Evolutionary conservation across 2,888 invertebrate genomes (phyloP).

Genomic region (Cylloceria caligata): DNA sequence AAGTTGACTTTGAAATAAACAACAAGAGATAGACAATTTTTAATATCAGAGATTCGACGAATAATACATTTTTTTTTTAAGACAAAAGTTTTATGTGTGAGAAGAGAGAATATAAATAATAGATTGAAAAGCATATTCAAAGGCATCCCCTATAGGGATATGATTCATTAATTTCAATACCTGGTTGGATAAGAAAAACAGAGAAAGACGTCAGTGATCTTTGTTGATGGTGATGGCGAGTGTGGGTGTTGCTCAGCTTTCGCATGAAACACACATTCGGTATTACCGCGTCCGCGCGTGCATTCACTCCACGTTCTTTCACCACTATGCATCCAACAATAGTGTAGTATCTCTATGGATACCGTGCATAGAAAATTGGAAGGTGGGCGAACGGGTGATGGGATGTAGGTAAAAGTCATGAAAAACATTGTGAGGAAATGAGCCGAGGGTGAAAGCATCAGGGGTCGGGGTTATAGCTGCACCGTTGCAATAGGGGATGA

Average conservation of each 20-base stretch:
- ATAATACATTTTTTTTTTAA: too few species aligned
- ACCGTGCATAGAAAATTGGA: conserved; percentile 33
- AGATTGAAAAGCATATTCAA: background rate
- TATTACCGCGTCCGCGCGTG: conserved; percentile 41
- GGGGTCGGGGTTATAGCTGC: conserved; percentile 26
- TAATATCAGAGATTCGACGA: too few species aligned
- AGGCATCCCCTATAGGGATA: conserved; percentile 1
- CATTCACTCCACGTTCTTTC: conserved; percentile 35
- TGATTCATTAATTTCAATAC: conserved; percentile 50
- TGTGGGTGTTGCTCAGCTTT: conserved; percentile 33
- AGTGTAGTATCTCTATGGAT: background rate
- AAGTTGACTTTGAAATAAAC: too few species aligned
- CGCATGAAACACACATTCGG: conserved; percentile 36
- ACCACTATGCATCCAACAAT: background rate
- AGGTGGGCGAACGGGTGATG: conserved; percentile 16
- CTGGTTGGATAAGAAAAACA: conserved; percentile 26
- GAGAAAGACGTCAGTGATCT: conserved; percentile 28
- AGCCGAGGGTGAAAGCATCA: conserved; percentile 39
- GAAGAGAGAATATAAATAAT: background rate
- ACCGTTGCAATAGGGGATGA: background rate
- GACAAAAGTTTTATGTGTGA: background rate
- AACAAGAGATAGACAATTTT: too few species aligned
- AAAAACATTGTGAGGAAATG: conserved; percentile 23
- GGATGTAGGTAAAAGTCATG: background rate
- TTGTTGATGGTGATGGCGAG: conserved; percentile 31